Evolutionary conservation across 2,797 vertebrate species (phyloP).

Genomic region (Echeneis naucrates): DNA sequence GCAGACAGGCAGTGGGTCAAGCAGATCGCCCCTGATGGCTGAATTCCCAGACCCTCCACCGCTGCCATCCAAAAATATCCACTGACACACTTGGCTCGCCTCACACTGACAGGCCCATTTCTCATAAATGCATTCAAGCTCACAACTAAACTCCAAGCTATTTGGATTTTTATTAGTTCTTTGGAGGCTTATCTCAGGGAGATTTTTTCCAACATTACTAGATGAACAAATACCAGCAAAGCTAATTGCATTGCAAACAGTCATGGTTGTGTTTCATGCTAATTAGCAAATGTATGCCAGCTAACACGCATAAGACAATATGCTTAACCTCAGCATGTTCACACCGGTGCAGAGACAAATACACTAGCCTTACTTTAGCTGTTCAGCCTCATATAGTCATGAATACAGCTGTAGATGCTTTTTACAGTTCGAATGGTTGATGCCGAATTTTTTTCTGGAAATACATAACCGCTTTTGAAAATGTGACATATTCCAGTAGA

Average conservation of each 20-base stretch:
- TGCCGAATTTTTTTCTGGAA: constrained; percentile 24
- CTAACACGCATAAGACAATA: neutral
- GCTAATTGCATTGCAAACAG: neutral
- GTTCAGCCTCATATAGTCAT: neutral
- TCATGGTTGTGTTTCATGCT: neutral
- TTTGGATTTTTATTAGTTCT: neutral
- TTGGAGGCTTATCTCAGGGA: neutral
- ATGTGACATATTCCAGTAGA: constrained; percentile 12
- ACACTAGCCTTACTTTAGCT: neutral
- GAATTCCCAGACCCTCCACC: constrained; percentile 62
- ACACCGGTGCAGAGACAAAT: neutral
- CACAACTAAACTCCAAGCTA: neutral
- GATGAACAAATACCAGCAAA: neutral
- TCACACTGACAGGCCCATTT: constrained; percentile 21
- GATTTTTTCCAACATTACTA: constrained; percentile 7
- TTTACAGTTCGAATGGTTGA: neutral
- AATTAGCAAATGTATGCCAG: neutral
- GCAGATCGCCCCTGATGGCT: constrained; percentile 54
- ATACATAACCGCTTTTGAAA: constrained; percentile 17
- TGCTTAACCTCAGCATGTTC: neutral
- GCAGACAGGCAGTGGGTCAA: constrained; percentile 68
- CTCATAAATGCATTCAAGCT: constrained; percentile 23
- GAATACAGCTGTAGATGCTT: neutral
- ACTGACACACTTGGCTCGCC: constrained; percentile 62
- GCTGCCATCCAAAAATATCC: constrained; percentile 62